Evolutionary conservation across 2,888 invertebrate genomes (phyloP), one percentile per base, ranked within the genome.

Genomic region (Rotaria sp.): DNA sequence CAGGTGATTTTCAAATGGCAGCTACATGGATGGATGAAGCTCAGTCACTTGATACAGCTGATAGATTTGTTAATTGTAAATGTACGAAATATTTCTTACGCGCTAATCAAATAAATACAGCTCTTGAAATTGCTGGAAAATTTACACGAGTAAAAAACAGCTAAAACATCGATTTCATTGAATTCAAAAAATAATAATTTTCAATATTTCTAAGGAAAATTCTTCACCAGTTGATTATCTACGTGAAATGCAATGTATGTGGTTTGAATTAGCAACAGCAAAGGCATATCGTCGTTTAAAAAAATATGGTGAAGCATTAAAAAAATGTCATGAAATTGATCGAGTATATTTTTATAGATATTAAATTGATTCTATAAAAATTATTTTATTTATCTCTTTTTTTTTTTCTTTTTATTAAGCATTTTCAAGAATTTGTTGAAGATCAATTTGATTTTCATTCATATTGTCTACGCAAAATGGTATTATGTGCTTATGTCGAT

Each of bases 161-260:
- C 13, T 50, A 18, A 50, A 18, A 18, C 3, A 15, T 18, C 50
- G n/a, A n/a, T n/a, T n/a, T 50, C 4, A 50, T 15, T 18, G 15
- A 50, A n/a, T n/a, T 41, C 3, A 41, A 41, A 41, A 52, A 52
- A 52, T 24, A 21, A 24, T 24, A 24, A 52, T 52, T 24, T 52
- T 21, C 8, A 52, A 24, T 45, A n/a, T 41, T 88, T 90, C 90
- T 26, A 89, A 93, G 93, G 92, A 94, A 93, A 75, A 97, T 87
- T 96, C 97, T 4, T 94, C 96, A 10, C 96, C 99, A 1, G 96
- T 96, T 93, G 97, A 98, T 91, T 97, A 97, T 90, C 93, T 99
- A 80, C 98, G 98, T 91, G 99, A 99, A 92, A 99, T 99, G 99
- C 99, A 99, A 91, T 99, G 99, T 91, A 98, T 99, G 97, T 99